Percentiles rank a stretch among this genome's conserved stretches.
Conservation (phyloP, 37 sponge, comb jelly and placozoan species). For the Theonella swinhoei region DNA sequence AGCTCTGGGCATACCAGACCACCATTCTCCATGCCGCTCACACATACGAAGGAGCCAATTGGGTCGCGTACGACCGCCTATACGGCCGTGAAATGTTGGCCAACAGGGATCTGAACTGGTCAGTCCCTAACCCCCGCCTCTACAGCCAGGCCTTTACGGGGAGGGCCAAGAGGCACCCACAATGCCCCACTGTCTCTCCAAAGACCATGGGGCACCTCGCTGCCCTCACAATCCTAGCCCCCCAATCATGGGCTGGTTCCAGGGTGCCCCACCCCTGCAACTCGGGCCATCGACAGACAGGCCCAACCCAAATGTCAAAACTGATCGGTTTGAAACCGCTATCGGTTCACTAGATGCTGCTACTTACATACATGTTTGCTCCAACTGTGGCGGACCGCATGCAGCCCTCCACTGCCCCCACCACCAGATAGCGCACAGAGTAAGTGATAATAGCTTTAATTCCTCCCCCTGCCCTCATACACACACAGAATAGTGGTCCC, state of each 20-base stretch:
- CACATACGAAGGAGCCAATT: neutral
- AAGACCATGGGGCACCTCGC: neutral
- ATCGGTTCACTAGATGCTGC: neutral
- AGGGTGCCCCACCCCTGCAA: neutral
- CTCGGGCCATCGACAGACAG: neutral
- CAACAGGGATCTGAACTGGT: constrained; percentile 23
- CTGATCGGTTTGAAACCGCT: too few species aligned
- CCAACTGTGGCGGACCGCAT: neutral
- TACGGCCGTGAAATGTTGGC: constrained; percentile 11
- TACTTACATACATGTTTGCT: neutral
- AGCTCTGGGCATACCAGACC: constrained; percentile 25
- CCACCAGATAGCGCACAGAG: too few species aligned
- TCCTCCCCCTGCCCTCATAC: too few species aligned
- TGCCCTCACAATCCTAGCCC: neutral
- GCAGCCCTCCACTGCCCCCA: neutral
- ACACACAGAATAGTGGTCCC: too few species aligned
- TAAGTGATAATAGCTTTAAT: neutral
- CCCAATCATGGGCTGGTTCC: neutral
- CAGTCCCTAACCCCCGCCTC: neutral
- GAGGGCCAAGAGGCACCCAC: neutral
- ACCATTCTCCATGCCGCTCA: constrained; percentile 13
- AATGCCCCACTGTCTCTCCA: constrained; percentile 7
- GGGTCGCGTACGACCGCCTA: constrained; percentile 17
- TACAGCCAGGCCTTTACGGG: constrained; percentile 34
- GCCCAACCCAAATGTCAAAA: neutral